Evolutionary conservation across 2,113 vertebrate genomes (phyloP).

Genomic region (Dermatemys mawii): DNA sequence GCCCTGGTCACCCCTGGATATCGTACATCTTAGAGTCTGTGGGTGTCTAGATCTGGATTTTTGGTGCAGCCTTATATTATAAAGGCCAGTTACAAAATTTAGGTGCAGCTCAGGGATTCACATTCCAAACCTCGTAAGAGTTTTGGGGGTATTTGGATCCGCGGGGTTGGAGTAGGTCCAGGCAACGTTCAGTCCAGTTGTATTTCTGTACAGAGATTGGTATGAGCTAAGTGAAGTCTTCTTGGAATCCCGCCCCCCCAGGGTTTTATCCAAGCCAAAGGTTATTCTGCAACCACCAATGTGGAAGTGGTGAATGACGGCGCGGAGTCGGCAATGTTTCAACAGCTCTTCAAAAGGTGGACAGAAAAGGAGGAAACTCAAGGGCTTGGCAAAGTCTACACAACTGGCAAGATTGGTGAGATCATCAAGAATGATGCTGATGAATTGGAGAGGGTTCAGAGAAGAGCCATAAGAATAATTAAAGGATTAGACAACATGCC

Average conservation of each 20-base stretch:
- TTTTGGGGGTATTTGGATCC: background rate
- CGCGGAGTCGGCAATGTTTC: constrained; percentile 91
- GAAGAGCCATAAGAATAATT: background rate
- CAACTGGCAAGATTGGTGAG: constrained; percentile 86
- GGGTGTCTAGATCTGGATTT: background rate
- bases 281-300: constrained; percentile 85
- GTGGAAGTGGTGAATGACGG: constrained; percentile 88
- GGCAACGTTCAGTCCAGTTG: background rate
- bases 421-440: background rate
- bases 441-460: background rate
- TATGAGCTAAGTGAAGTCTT: background rate
- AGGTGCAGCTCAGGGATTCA: background rate
- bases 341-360: constrained; percentile 91
- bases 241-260: constrained; percentile 43
- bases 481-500: background rate
- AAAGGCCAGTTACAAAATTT: background rate
- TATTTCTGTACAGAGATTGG: accelerated
- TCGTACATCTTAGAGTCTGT: background rate
- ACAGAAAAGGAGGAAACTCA: constrained; percentile 80
- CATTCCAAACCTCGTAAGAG: background rate
- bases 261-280: constrained; percentile 92
- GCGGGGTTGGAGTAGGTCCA: background rate
- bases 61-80: background rate
- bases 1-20: background rate
- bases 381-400: constrained; percentile 82